phyloP scores from a whole-genome alignment of 2,888 invertebrate genomes.

The Eupithecia vulgata region DNA sequence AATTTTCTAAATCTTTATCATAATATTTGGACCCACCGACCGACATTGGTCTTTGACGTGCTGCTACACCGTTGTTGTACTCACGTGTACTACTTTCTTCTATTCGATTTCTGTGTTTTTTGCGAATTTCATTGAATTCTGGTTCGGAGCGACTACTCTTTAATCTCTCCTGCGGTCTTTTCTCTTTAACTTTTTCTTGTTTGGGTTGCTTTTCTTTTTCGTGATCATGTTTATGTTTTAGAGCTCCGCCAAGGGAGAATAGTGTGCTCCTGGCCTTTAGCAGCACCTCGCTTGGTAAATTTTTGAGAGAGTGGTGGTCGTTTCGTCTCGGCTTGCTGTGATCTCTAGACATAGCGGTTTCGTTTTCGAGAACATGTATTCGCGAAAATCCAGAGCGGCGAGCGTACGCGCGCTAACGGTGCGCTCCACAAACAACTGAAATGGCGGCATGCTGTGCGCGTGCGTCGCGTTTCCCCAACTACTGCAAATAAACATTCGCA shows the following conservation, averaged over 20 bases:
- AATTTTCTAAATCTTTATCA: constrained; percentile 62
- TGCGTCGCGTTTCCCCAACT: constrained; percentile 70
- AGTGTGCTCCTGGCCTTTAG: constrained; percentile 76
- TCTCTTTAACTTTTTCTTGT: constrained; percentile 74
- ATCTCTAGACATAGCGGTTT: constrained; percentile 72
- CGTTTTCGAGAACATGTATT: constrained; percentile 50
- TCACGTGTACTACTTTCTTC: constrained; percentile 59
- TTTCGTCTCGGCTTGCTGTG: constrained; percentile 68
- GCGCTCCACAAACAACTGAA: constrained; percentile 71
- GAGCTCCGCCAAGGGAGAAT: constrained; percentile 74
- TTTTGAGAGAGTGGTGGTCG: constrained; percentile 73
- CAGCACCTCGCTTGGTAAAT: constrained; percentile 75
- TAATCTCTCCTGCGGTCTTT: constrained; percentile 69
- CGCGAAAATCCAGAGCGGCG: constrained; percentile 39
- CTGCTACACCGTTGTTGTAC: constrained; percentile 49
- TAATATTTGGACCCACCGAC: constrained; percentile 71
- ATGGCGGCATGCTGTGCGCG: constrained; percentile 67
- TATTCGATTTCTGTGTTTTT: constrained; percentile 69
- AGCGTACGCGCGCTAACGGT: constrained; percentile 61
- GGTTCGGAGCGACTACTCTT: constrained; percentile 73
- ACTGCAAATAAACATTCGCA: constrained; percentile 79
- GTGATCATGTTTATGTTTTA: constrained; percentile 74
- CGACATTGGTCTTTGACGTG: constrained; percentile 68
- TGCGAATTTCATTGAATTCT: constrained; percentile 69
- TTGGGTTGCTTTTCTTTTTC: constrained; percentile 63